These are phyloP conservation scores for Rhinoraja longicauda DNA, from an alignment of 2,797 vertebrate genomes.

Conservation along the genomic window DNA sequence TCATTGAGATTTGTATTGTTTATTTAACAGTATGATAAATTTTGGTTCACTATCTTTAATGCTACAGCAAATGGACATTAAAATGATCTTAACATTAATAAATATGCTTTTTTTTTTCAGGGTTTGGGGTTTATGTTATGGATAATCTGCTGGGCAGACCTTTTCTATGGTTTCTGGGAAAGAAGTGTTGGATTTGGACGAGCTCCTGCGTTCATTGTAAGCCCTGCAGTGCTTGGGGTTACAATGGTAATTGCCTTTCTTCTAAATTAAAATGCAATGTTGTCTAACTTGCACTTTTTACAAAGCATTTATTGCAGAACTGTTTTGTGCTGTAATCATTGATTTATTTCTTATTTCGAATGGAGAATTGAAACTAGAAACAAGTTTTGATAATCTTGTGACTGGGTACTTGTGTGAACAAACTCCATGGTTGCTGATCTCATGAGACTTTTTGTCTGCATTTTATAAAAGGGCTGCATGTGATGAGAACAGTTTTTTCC, in stretches of 20 bases:
- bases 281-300: neutral
- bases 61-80: too few relatives aligned
- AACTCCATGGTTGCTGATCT: neutral
- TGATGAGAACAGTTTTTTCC: too few relatives aligned
- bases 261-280: neutral
- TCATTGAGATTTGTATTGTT: neutral
- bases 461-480: too few relatives aligned
- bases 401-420: neutral
- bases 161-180: slow-evolving; percentile 96
- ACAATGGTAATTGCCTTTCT: slow-evolving; percentile 76
- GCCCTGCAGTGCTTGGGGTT: slow-evolving; percentile 80
- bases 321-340: neutral
- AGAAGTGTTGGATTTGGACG: slow-evolving; percentile 59
- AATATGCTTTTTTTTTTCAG: slow-evolving; percentile 53
- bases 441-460: too few relatives aligned
- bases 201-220: slow-evolving; percentile 71
- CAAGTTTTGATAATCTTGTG: neutral
- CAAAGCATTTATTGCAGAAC: neutral
- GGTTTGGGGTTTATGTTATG: slow-evolving; percentile 77
- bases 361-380: neutral
- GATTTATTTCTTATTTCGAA: neutral
- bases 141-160: slow-evolving; percentile 94
- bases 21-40: neutral
- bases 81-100: too few relatives aligned
- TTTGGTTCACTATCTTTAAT: neutral